Base-by-base conservation (phyloP, 2,888 invertebrate genomes). In the Drosophila atripex region DNA sequence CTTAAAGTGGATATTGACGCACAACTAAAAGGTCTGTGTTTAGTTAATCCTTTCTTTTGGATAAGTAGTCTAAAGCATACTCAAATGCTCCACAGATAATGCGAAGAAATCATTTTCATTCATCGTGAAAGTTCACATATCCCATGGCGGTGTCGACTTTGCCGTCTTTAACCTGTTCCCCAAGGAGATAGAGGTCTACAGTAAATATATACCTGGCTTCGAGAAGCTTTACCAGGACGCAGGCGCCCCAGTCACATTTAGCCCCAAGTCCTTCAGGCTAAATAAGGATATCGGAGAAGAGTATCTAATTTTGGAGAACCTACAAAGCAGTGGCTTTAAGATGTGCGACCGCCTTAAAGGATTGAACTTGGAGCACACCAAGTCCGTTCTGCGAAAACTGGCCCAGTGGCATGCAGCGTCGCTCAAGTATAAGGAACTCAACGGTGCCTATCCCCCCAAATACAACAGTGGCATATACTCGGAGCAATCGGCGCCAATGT, bases 391-490 rank as follows among this genome's bases (percentile, higher is more conserved):
- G 1, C 73, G 78, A 14, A 90, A 90, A 47, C 28, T 90, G 30
- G 90, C 90, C 0, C 73, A 90, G 55, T 90, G 89, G 68, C 90
- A 90, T 80, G 90, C 90, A 0, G 89, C 88, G 1, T 90, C 90
- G 0, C 80, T 86, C 3, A 80, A 76, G 30, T 59, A 79, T 5
- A 77, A 75, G 32, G 85, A 80, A 60, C 52, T 57, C 1, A 68
- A 75, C 32, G 88, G 86, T 1, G 49, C 64, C 4, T 88, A 78
- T 52, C 78, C 76, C 0, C 12, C 51, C 0, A 35, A 49, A 2
- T 76, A 71, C 23, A 28, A 69, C n/a, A 43, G 43, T 3, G 71
- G 77, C 28, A 16, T 66, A 1, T 76, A 75, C 21, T 49, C 54
- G 0, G 75, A 79, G 16, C 47, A 70, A n/a, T 59, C 54, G 0